Evolutionary conservation across 2,888 invertebrate genomes (phyloP).

Genomic region (Heliconius ismenius): DNA sequence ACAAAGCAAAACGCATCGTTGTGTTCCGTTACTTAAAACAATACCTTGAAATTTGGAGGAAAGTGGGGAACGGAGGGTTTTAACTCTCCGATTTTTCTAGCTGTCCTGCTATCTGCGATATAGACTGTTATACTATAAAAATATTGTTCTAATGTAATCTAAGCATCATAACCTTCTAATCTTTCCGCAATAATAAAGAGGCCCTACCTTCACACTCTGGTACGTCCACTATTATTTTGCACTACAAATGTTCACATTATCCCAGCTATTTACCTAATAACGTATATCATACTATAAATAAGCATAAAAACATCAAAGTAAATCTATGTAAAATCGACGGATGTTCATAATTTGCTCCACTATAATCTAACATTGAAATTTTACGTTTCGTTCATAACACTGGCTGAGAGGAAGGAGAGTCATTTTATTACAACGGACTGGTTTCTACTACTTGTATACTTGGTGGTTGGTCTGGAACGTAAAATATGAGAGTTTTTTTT

Average conservation of each 20-base stretch:
- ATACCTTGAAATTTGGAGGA: not conserved
- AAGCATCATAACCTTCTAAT: too few relatives aligned
- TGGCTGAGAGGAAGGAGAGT: constrained; percentile 40
- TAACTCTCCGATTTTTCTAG: not conserved
- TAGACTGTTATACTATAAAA: too few relatives aligned
- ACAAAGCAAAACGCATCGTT: too few relatives aligned
- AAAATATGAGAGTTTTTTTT: not conserved
- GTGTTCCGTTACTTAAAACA: not conserved
- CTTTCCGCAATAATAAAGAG: too few relatives aligned
- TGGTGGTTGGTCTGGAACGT: constrained; percentile 13
- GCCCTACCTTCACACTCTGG: too few relatives aligned
- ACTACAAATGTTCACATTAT: too few relatives aligned
- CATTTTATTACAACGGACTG: constrained; percentile 46
- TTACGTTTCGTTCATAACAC: constrained; percentile 36
- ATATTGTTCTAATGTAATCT: too few relatives aligned
- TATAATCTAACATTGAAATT: constrained; percentile 27
- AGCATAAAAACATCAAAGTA: not conserved
- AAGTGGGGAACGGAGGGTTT: not conserved
- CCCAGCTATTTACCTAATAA: not conserved
- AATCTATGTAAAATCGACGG: constrained; percentile 27
- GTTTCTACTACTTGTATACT: constrained; percentile 40
- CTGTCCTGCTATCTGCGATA: not conserved
- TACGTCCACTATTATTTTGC: too few relatives aligned
- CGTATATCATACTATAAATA: constrained; percentile 7
- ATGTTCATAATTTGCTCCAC: constrained; percentile 30